Conservation (phyloP, 1,140 invertebrate genomes). For the Zaprionus africanus region DNA sequence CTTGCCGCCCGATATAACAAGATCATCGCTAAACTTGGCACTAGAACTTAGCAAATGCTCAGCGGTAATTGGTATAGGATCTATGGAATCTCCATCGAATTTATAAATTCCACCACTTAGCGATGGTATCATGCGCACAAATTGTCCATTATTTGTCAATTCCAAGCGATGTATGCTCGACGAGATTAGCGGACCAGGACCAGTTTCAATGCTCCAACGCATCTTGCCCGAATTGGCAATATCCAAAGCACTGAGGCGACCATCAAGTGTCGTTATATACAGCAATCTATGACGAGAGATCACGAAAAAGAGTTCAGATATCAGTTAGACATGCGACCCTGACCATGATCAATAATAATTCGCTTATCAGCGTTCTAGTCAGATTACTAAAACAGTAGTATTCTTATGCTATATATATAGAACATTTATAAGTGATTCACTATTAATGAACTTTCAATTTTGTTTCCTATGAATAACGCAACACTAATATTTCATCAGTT, state of each 20-base stretch:
- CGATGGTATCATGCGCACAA: conserved; percentile 95
- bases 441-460: background rate
- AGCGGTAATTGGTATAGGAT: conserved; percentile 93
- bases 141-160: conserved; percentile 93
- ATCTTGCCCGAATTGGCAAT: conserved; percentile 88
- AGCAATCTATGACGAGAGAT: conserved; percentile 86
- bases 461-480: background rate
- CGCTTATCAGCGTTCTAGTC: conserved; percentile 24
- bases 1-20: conserved; percentile 92
- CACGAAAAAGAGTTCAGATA: conserved; percentile 8
- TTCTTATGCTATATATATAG: background rate
- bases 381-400: conserved; percentile 4
- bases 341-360: conserved; percentile 42
- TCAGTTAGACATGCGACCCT: conserved; percentile 2
- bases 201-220: conserved; percentile 91
- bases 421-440: background rate
- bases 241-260: conserved; percentile 91
- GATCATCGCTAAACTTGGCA: conserved; percentile 92
- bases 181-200: conserved; percentile 90
- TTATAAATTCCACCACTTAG: conserved; percentile 95
- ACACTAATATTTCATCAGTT: background rate
- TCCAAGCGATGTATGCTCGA: conserved; percentile 94
- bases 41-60: conserved; percentile 94
- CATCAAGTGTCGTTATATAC: conserved; percentile 95
- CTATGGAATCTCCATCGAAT: conserved; percentile 94